Evolutionary conservation across 2,797 vertebrate species (phyloP).

Genomic region (Gastrophryne carolinensis): DNA sequence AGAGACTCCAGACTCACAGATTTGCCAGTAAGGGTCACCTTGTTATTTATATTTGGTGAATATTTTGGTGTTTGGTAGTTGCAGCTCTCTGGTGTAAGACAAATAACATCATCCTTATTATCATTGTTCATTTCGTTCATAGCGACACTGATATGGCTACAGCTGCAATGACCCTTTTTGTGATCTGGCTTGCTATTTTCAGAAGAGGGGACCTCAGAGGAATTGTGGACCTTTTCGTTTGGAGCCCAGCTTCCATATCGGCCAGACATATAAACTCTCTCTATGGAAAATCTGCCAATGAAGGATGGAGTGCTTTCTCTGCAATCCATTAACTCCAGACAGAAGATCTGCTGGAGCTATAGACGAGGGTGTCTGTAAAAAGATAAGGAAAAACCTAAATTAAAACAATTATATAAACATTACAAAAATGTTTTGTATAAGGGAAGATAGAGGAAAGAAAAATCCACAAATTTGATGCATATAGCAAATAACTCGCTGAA

Average conservation of each 20-base stretch:
- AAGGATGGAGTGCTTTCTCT: not conserved
- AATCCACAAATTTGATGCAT: too few species aligned
- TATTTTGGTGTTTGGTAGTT: not conserved
- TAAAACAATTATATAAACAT: too few species aligned
- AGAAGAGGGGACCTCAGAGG: not conserved
- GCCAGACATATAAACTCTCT: constrained; percentile 2
- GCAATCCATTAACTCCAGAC: constrained; percentile 19
- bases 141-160: not conserved
- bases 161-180: not conserved
- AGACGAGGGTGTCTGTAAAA: not conserved
- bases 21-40: not conserved
- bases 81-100: not conserved
- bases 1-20: constrained; percentile 24
- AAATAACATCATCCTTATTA: not conserved
- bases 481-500: too few species aligned
- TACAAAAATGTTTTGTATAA: too few species aligned
- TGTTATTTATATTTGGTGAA: constrained; percentile 8
- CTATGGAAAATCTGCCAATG: constrained; percentile 31
- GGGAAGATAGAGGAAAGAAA: too few species aligned
- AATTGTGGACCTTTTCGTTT: not conserved
- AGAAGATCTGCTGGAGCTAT: not conserved
- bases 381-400: too few species aligned
- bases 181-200: not conserved
- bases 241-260: not conserved
- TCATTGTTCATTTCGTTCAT: not conserved